Evolutionary conservation across 2,888 invertebrate species (phyloP).

Genomic region (Brachypterus glaber): DNA sequence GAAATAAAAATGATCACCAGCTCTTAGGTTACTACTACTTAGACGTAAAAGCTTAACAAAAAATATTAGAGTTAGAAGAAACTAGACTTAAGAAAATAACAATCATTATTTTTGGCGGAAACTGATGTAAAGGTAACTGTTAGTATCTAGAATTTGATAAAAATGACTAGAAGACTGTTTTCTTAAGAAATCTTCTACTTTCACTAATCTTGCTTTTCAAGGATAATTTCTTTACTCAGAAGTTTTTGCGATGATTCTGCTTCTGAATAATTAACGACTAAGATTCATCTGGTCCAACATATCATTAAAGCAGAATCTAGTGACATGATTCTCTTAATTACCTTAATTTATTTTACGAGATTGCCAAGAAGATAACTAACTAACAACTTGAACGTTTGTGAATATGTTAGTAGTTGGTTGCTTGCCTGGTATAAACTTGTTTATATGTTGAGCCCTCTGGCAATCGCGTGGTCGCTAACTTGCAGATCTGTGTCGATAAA

Average conservation of each 20-base stretch:
- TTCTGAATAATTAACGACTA: slow-evolving; percentile 30
- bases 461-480: slow-evolving; percentile 22
- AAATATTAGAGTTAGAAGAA: too few relatives aligned
- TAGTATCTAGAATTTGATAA: too few relatives aligned
- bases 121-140: too few relatives aligned
- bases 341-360: slow-evolving; percentile 42
- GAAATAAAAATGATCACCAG: too few relatives aligned
- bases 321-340: slow-evolving; percentile 44
- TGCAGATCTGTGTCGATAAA: slow-evolving; percentile 22
- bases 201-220: too few relatives aligned
- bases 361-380: slow-evolving; percentile 34
- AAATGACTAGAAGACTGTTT: too few relatives aligned
- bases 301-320: slow-evolving; percentile 40
- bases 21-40: too few relatives aligned
- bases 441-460: slow-evolving; percentile 25
- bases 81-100: too few relatives aligned
- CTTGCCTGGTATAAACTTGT: slow-evolving; percentile 35
- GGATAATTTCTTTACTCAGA: too few relatives aligned
- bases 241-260: slow-evolving; percentile 1
- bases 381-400: slow-evolving; percentile 35
- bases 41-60: too few relatives aligned
- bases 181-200: too few relatives aligned
- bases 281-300: slow-evolving; percentile 37
- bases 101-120: too few relatives aligned
- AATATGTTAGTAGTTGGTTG: slow-evolving; percentile 34